A percentile compares a stretch with the other conserved stretches of the same genome.
Conservation (phyloP, 2,113 vertebrate species). For the Cynoglossus semilaevis region DNA sequence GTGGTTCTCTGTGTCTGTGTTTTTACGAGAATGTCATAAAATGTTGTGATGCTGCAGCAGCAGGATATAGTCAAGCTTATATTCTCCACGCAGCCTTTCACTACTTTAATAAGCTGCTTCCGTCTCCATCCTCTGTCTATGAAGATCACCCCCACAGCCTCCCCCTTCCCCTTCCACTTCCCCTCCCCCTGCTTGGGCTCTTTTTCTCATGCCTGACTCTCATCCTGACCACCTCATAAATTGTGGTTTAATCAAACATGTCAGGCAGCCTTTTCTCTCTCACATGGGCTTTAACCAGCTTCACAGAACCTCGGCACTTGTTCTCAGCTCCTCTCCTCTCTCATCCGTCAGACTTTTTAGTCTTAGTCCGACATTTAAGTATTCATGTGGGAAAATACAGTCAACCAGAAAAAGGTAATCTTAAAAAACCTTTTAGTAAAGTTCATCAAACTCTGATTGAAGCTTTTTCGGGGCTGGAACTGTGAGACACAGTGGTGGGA, state of each 20-base stretch:
- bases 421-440: too few species aligned
- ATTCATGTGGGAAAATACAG: too few species aligned
- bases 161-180: neutral
- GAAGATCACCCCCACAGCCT: slow-evolving; percentile 26
- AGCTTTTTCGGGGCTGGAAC: too few species aligned
- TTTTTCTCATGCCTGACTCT: slow-evolving; percentile 37
- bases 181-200: slow-evolving; percentile 1
- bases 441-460: too few species aligned
- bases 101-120: neutral
- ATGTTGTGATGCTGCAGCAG: neutral
- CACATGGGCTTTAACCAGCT: slow-evolving; percentile 61
- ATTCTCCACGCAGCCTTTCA: slow-evolving; percentile 1
- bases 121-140: slow-evolving; percentile 19
- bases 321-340: slow-evolving; percentile 24
- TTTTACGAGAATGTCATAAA: neutral
- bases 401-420: too few species aligned
- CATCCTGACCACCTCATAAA: slow-evolving; percentile 52
- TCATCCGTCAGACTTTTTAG: slow-evolving; percentile 13
- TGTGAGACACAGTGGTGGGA: too few species aligned
- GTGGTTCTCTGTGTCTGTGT: neutral
- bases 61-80: slow-evolving; percentile 8
- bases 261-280: slow-evolving; percentile 54
- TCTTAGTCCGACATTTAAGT: neutral
- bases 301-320: slow-evolving; percentile 50
- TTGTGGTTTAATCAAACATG: slow-evolving; percentile 65